Conservation (phyloP, 1,140 invertebrate species). For the Drosophila dunni region DNA sequence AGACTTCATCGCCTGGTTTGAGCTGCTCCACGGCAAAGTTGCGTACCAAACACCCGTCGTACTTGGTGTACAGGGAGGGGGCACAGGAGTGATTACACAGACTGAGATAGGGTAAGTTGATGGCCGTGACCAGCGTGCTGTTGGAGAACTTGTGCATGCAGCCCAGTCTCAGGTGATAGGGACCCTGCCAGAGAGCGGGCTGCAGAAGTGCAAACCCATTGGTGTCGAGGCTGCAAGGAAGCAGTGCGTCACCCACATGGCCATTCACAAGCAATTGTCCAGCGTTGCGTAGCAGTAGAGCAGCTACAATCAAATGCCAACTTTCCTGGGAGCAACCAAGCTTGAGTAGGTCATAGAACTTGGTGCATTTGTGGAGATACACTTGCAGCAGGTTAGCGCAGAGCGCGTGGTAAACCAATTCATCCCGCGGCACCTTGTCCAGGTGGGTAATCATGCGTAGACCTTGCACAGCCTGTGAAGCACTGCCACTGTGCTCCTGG, state of each 20-base stretch:
- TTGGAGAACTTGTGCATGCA: slow-evolving; percentile 53
- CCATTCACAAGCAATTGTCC: slow-evolving; percentile 68
- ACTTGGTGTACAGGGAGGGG: slow-evolving; percentile 49
- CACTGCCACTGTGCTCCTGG: neutral
- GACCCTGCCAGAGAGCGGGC: slow-evolving; percentile 51
- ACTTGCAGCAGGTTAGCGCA: slow-evolving; percentile 61
- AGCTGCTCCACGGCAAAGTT: slow-evolving; percentile 44
- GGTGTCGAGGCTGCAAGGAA: slow-evolving; percentile 10
- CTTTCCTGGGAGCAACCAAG: slow-evolving; percentile 24
- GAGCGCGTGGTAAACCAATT: slow-evolving; percentile 60
- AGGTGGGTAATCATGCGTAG: slow-evolving; percentile 65
- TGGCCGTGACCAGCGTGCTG: slow-evolving; percentile 39
- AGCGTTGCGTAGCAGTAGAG: slow-evolving; percentile 61
- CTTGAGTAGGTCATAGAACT: slow-evolving; percentile 46
- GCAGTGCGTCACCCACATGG: slow-evolving; percentile 55
- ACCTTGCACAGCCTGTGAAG: slow-evolving; percentile 40
- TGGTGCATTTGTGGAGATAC: slow-evolving; percentile 58
- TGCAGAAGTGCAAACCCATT: slow-evolving; percentile 53
- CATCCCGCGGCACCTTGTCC: slow-evolving; percentile 20
- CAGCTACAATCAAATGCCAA: slow-evolving; percentile 56
- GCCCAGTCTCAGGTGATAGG: slow-evolving; percentile 51
- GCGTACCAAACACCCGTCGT: slow-evolving; percentile 53
- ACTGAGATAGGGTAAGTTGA: slow-evolving; percentile 73
- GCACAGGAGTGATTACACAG: slow-evolving; percentile 71
- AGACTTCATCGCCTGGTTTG: slow-evolving; percentile 55